Percentiles rank a stretch among this genome's conserved stretches.
Conservation (phyloP, 2,888 invertebrate genomes). For the Acanthosepion lycidas region DNA sequence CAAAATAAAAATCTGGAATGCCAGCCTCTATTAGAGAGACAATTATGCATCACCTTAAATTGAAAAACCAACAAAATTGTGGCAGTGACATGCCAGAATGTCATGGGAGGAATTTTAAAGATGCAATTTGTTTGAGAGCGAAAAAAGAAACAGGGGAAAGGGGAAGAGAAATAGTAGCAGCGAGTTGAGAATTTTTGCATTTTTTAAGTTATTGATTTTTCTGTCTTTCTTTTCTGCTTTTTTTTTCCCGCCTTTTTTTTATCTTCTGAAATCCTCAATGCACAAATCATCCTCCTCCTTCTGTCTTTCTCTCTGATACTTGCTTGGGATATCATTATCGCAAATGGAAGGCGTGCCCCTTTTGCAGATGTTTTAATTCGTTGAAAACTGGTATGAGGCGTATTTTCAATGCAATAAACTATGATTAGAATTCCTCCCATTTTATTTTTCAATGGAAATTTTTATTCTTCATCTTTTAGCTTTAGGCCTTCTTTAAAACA, state of each 20-base stretch:
- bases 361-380: constrained; percentile 20
- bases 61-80: neutral
- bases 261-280: neutral
- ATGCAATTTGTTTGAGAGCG: neutral
- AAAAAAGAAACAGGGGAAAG: neutral
- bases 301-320: neutral
- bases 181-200: constrained; percentile 33
- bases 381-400: constrained; percentile 33
- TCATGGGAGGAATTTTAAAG: constrained; percentile 3
- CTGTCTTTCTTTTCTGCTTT: neutral
- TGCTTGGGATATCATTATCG: neutral
- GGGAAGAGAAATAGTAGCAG: neutral
- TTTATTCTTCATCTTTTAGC: neutral
- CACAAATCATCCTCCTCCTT: constrained; percentile 11
- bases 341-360: constrained; percentile 33
- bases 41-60: neutral
- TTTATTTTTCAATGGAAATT: constrained; percentile 9
- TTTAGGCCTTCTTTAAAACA: neutral
- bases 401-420: neutral
- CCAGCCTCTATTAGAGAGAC: neutral
- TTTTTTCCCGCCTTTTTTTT: constrained; percentile 6
- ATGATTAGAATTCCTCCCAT: neutral
- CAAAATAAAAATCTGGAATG: neutral
- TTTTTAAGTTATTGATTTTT: constrained; percentile 33
- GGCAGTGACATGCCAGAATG: neutral